A percentile compares a stretch with the other conserved stretches of the same genome.
Evolutionary conservation across 2,113 vertebrate genomes (phyloP).

Genomic region (Australoheros scitulus): DNA sequence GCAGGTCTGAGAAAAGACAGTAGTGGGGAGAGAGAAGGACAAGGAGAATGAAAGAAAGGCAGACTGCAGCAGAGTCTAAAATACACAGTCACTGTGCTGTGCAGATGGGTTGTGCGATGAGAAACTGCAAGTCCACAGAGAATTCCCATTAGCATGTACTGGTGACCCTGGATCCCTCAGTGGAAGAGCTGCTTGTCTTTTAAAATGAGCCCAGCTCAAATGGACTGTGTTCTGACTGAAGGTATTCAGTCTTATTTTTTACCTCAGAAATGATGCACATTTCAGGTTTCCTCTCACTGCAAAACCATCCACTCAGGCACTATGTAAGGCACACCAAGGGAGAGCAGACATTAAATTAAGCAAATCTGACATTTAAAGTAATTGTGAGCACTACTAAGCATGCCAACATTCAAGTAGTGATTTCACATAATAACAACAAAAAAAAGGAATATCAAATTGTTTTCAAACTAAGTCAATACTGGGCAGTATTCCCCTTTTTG

Average conservation of each 20-base stretch:
- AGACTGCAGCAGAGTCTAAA: conserved; percentile 24
- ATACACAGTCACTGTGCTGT: conserved; percentile 23
- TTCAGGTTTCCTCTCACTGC: conserved; percentile 12
- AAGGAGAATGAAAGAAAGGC: neutral
- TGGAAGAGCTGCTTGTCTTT: conserved; percentile 29
- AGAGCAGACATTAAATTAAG: neutral
- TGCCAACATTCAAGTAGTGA: neutral
- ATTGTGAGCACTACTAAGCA: neutral
- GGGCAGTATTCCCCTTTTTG: neutral
- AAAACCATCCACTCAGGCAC: neutral
- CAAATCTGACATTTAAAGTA: neutral
- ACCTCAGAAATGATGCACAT: neutral
- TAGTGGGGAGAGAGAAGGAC: neutral
- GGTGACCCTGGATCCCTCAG: conserved; percentile 1
- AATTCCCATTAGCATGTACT: conserved; percentile 39
- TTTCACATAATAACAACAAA: neutral
- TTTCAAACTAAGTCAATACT: neutral
- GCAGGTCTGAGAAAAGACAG: conserved; percentile 29
- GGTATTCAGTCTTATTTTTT: conserved; percentile 7
- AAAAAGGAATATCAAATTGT: neutral
- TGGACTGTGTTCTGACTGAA: conserved; percentile 10
- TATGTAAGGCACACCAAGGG: neutral
- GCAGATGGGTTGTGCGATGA: conserved; percentile 26
- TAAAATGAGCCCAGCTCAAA: conserved; percentile 32
- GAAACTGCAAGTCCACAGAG: conserved; percentile 24